Conservation (phyloP, 2,113 vertebrate species). For the Oncorhynchus mykiss region DNA sequence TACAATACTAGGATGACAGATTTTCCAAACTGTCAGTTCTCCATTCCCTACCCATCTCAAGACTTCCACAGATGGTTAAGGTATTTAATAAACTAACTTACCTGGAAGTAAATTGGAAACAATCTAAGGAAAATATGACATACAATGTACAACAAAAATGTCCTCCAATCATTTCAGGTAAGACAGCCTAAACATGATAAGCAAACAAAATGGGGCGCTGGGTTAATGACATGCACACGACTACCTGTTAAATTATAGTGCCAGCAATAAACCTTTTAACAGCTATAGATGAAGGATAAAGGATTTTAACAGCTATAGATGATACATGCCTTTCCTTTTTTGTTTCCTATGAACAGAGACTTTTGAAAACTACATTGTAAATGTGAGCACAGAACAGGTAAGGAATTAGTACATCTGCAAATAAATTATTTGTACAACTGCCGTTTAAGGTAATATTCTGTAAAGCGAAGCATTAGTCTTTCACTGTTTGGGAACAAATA, state of each 20-base stretch:
- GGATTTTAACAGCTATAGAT: too few relatives aligned
- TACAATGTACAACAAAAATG: not conserved
- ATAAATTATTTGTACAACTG: slow-evolving; percentile 38
- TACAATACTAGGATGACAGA: too few relatives aligned
- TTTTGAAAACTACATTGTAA: not conserved
- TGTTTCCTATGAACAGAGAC: too few relatives aligned
- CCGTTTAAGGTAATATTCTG: slow-evolving; percentile 9
- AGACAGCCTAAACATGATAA: not conserved
- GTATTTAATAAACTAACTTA: not conserved
- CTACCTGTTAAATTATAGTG: not conserved
- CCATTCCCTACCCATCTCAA: too few relatives aligned
- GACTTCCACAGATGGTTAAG: too few relatives aligned
- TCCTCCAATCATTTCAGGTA: not conserved
- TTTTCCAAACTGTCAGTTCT: too few relatives aligned
- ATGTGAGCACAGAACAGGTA: not conserved
- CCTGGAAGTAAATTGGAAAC: not conserved
- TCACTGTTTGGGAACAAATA: not conserved
- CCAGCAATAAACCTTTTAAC: not conserved
- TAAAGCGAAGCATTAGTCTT: slow-evolving; percentile 5
- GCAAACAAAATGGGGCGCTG: not conserved
- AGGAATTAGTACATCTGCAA: slow-evolving; percentile 12
- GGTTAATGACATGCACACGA: not conserved
- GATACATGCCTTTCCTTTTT: too few relatives aligned
- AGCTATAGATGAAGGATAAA: too few relatives aligned
- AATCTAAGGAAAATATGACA: not conserved